These are phyloP conservation scores for Myotis pilosus DNA, from an alignment of 2,797 vertebrate genomes.

Conservation along the genomic window DNA sequence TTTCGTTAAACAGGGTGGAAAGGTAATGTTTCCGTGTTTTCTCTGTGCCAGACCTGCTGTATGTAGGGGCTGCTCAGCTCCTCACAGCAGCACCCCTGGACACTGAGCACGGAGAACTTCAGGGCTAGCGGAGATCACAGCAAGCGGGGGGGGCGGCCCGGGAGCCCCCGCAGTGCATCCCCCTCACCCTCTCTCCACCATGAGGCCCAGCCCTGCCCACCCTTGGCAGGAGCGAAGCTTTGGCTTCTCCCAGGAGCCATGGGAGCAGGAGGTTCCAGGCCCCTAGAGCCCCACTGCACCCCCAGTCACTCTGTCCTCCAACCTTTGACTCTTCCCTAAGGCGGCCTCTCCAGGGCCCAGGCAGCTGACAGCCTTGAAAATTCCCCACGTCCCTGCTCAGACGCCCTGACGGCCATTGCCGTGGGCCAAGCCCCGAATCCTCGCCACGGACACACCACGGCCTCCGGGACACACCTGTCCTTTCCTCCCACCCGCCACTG, in stretches of 20 bases:
- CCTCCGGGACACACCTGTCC: not conserved
- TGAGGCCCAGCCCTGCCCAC: not conserved
- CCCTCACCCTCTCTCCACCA: rapidly evolving
- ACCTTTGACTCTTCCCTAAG: not conserved
- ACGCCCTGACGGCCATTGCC: not conserved
- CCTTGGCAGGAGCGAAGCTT: too few relatives aligned
- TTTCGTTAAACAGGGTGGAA: not conserved
- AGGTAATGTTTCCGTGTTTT: not conserved
- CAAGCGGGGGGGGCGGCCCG: too few relatives aligned
- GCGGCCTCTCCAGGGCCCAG: too few relatives aligned
- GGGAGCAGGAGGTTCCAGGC: not conserved
- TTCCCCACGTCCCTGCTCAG: not conserved
- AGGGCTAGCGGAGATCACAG: not conserved
- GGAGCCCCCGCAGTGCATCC: rapidly evolving
- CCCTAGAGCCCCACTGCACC: rapidly evolving
- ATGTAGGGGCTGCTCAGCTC: too few relatives aligned
- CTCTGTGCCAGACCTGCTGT: not conserved
- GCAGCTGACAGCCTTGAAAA: not conserved
- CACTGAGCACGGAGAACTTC: not conserved
- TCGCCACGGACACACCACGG: not conserved
- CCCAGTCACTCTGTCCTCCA: too few relatives aligned
- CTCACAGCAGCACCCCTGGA: not conserved
- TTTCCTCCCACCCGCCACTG: not conserved
- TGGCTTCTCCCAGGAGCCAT: not conserved
- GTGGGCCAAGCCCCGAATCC: not conserved